A percentile compares a stretch with the other conserved stretches of the same genome.
phyloP scores from a whole-genome alignment of 2,113 vertebrate genomes.

The Pipa parva region DNA sequence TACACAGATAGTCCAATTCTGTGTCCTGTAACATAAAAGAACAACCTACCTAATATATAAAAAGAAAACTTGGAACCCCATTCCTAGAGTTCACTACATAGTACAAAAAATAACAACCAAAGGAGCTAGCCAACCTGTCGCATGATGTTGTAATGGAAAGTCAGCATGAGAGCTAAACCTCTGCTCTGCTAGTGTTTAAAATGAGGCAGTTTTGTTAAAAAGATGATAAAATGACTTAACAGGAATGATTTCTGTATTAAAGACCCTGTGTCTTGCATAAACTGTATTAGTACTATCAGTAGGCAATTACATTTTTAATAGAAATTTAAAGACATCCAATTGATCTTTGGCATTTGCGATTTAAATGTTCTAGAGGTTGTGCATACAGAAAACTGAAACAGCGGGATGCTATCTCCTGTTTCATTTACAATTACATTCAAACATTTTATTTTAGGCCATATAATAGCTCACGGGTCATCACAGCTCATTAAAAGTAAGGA shows the following conservation, averaged over 20 bases:
- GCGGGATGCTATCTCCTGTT: slow-evolving; percentile 17
- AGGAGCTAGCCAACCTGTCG: too few species aligned
- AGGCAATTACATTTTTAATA: slow-evolving; percentile 19
- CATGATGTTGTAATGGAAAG: too few species aligned
- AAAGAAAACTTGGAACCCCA: too few species aligned
- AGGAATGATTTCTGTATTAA: slow-evolving; percentile 8
- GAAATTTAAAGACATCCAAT: slow-evolving; percentile 13
- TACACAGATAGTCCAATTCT: too few species aligned
- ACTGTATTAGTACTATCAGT: not conserved
- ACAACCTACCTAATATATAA: too few species aligned
- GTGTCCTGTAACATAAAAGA: too few species aligned
- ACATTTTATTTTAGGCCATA: slow-evolving; percentile 46
- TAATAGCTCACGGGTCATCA: slow-evolving; percentile 41
- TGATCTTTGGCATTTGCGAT: slow-evolving; percentile 1
- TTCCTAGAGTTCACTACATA: too few species aligned
- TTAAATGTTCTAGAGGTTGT: not conserved
- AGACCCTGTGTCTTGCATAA: not conserved
- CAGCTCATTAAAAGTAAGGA: slow-evolving; percentile 54
- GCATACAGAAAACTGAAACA: slow-evolving; percentile 17
- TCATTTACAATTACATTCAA: slow-evolving; percentile 50
- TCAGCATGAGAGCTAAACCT: too few species aligned
- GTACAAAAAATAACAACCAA: too few species aligned
- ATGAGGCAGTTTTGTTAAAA: too few species aligned
- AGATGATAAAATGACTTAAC: not conserved
- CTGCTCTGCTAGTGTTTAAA: too few species aligned